A percentile compares a stretch with the other conserved stretches of the same genome.
Conservation (phyloP, 2,113 vertebrate genomes). For the Scartelaos histophorus region DNA sequence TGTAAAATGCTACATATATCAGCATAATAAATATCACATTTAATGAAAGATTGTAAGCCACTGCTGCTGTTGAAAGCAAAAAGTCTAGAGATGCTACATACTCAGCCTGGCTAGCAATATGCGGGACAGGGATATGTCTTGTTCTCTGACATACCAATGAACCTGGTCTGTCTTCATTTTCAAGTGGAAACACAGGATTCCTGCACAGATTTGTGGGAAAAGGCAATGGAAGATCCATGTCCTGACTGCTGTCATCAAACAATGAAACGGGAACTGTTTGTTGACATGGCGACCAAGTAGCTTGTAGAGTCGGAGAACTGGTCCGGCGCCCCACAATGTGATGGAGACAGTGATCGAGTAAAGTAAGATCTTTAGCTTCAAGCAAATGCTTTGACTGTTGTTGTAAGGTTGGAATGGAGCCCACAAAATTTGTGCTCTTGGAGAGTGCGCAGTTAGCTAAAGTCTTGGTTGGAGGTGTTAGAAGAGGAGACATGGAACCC, state of each 20-base stretch:
- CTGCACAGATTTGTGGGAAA: constrained; percentile 27
- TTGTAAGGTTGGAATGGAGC: constrained; percentile 16
- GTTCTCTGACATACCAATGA: constrained; percentile 63
- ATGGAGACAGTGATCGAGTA: constrained; percentile 68
- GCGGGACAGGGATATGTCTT: constrained; percentile 16
- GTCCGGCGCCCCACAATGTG: constrained; percentile 64
- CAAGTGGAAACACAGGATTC: constrained; percentile 18
- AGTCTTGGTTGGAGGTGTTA: constrained; percentile 17
- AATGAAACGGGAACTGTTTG: neutral
- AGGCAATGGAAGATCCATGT: constrained; percentile 27
- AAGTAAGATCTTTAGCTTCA: constrained; percentile 61
- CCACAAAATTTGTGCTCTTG: constrained; percentile 5
- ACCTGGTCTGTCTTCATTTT: constrained; percentile 40
- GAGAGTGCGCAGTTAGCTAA: neutral
- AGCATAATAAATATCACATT: neutral
- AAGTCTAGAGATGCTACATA: neutral
- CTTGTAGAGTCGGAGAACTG: constrained; percentile 48
- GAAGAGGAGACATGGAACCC: constrained; percentile 18
- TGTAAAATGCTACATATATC: neutral
- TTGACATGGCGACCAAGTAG: constrained; percentile 8
- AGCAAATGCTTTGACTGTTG: constrained; percentile 16
- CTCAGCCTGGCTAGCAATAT: constrained; percentile 23
- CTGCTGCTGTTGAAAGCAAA: neutral
- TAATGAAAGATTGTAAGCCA: neutral
- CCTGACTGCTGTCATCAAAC: constrained; percentile 28